Evolutionary conservation across 2,888 invertebrate genomes (phyloP), one percentile per base, ranked within the genome.

Genomic region (Andrena bucephala): DNA sequence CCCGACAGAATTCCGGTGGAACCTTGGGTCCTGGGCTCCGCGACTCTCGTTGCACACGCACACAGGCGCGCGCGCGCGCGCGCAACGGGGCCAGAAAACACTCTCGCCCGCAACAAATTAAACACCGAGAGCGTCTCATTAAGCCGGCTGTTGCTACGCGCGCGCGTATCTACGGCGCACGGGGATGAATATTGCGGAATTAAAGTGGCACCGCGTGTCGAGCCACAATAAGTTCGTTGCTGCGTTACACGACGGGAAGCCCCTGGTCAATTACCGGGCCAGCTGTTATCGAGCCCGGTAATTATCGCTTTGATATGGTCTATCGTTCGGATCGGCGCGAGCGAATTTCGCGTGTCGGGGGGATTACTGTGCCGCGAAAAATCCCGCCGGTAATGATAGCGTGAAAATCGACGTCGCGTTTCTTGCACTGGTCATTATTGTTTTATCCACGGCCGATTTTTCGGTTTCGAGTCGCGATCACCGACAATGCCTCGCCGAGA

Each of bases 241-340:
- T 6, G 16, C 60, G 62, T 69, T 78, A 69, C 62, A 57, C 66
- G 33, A 31, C 59, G 68, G 70, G 66, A 78, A 70, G 70, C 68
- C 31, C 16, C 36, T 24, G 59, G 36, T 60, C 54, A 73, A 81
- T 70, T 83, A 83, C 68, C 62, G 66, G 1, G 31, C 29, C 36
- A 52, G 70, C 50, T 60, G 65, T 74, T 80, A 74, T 76, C 72
- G 71, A 78, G 67, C 10, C 24, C 29, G 69, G 75, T 81, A 86
- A 82, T 87, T 81, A 73, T 85, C 70, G 69, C 77, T 81, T 73
- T 68, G 74, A 81, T 77, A 83, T 36, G 69, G 42, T 72, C 60
- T 71, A 75, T 73, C 77, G 62, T 54, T 63, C 13, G 69, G 24
- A 69, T 59, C 69, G 42, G n/a, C 42, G 42, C n/a, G 16, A 27